Percentiles rank a stretch among this genome's conserved stretches.
Evolutionary conservation across 2,113 vertebrate species (phyloP).

Genomic region (Rhodinocichla rosea): DNA sequence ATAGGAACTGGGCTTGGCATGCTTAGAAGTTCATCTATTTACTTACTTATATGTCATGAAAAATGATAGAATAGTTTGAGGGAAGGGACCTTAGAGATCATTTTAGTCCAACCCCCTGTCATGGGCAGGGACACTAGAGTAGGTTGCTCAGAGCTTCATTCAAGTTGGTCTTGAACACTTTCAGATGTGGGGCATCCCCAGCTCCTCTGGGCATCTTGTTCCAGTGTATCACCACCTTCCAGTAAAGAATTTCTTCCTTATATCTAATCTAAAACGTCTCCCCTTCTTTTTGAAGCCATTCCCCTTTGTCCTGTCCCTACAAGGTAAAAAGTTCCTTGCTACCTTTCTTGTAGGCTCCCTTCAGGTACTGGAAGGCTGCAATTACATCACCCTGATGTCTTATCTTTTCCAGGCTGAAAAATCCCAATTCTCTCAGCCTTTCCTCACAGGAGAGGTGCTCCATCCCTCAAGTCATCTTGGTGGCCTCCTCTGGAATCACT

Average conservation of each 20-base stretch:
- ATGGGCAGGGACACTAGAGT: not conserved
- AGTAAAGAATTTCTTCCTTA: not conserved
- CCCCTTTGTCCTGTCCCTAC: not conserved
- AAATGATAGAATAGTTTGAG: not conserved
- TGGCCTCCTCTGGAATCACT: rapidly evolving
- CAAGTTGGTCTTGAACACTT: not conserved
- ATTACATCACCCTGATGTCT: not conserved
- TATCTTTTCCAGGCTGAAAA: not conserved
- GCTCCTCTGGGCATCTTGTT: not conserved
- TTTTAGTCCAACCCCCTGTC: not conserved
- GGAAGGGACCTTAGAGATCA: not conserved
- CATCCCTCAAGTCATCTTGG: not conserved
- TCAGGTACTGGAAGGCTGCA: not conserved
- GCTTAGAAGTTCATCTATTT: not conserved
- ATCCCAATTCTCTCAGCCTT: not conserved
- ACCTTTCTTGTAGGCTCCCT: not conserved
- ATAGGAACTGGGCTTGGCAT: not conserved
- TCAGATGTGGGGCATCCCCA: not conserved
- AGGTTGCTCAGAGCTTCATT: not conserved
- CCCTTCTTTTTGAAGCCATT: not conserved
- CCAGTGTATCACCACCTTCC: not conserved
- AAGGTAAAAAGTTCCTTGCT: not conserved
- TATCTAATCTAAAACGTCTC: not conserved
- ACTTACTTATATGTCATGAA: not conserved
- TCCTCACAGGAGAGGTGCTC: not conserved